A percentile compares a stretch with the other conserved stretches of the same genome.
phyloP scores from a whole-genome alignment of 2,113 vertebrate genomes.

The Nyctereutes procyonoides region DNA sequence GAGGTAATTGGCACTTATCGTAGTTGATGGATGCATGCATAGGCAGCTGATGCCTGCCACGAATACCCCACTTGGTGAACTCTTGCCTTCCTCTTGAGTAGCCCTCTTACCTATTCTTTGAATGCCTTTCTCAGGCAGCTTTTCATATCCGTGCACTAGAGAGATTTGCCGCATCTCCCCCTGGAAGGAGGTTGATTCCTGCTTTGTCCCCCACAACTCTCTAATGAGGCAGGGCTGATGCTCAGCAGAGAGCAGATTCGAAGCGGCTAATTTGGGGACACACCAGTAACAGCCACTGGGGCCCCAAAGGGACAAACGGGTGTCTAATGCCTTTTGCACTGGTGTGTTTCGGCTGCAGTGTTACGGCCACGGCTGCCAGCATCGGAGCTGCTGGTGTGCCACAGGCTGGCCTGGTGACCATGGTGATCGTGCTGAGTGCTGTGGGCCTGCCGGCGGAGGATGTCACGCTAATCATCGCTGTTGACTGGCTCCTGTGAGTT shows the following conservation, averaged over 20 bases:
- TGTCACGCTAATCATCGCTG: conserved; percentile 97
- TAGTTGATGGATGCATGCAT: background rate
- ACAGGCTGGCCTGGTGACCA: conserved; percentile 97
- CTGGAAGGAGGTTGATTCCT: background rate
- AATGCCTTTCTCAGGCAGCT: background rate
- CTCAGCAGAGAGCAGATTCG: background rate
- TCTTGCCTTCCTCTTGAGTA: background rate
- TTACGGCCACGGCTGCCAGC: conserved; percentile 97
- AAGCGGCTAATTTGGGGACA: background rate
- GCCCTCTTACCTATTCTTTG: background rate
- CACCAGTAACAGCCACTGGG: accelerated
- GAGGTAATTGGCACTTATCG: background rate
- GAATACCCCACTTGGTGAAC: background rate
- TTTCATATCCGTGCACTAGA: background rate
- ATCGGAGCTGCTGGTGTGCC: conserved; percentile 97
- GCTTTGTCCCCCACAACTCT: background rate
- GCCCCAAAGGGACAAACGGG: background rate
- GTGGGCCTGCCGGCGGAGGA: conserved; percentile 96
- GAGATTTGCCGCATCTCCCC: background rate
- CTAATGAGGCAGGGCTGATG: background rate
- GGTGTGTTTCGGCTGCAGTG: conserved; percentile 86
- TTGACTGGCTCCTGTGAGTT: conserved; percentile 99
- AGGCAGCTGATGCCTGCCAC: background rate
- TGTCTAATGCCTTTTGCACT: conserved; percentile 68
- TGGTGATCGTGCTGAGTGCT: conserved; percentile 98